A percentile compares a stretch with the other conserved stretches of the same genome.
Evolutionary conservation across 2,888 invertebrate genomes (phyloP).

Genomic region (Vanessa cardui): DNA sequence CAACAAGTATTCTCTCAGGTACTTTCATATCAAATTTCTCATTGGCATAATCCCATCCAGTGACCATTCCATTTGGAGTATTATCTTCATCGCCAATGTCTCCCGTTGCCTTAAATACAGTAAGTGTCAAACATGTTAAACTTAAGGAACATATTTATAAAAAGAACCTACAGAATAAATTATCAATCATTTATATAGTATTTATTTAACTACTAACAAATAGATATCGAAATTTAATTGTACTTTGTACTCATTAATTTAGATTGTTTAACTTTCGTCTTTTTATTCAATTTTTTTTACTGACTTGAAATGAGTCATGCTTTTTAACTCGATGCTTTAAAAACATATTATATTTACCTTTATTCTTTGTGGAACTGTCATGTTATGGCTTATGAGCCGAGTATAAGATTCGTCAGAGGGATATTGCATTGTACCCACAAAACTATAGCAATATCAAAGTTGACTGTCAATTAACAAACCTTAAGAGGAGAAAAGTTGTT

Average conservation of each 20-base stretch:
- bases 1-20: slow-evolving; percentile 95
- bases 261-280: no score
- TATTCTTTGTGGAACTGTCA: slow-evolving; percentile 79
- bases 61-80: slow-evolving; percentile 83
- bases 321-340: no score
- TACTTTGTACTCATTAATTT: no score
- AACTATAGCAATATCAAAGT: slow-evolving; percentile 19
- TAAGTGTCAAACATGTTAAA: not conserved
- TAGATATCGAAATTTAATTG: no score
- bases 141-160: no score
- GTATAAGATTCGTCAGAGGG: slow-evolving; percentile 76
- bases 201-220: no score
- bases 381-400: slow-evolving; percentile 77
- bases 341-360: slow-evolving; percentile 57
- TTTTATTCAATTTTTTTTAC: no score
- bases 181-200: no score
- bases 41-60: slow-evolving; percentile 85
- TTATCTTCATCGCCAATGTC: slow-evolving; percentile 85
- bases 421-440: slow-evolving; percentile 48
- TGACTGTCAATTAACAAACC: slow-evolving; percentile 23
- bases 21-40: slow-evolving; percentile 96
- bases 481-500: slow-evolving; percentile 12
- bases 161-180: no score
- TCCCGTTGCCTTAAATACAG: slow-evolving; percentile 84
- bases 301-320: no score